These are phyloP conservation scores for Slavum lentiscoides DNA, from an alignment of 2,888 invertebrate species.

Conservation along the genomic window DNA sequence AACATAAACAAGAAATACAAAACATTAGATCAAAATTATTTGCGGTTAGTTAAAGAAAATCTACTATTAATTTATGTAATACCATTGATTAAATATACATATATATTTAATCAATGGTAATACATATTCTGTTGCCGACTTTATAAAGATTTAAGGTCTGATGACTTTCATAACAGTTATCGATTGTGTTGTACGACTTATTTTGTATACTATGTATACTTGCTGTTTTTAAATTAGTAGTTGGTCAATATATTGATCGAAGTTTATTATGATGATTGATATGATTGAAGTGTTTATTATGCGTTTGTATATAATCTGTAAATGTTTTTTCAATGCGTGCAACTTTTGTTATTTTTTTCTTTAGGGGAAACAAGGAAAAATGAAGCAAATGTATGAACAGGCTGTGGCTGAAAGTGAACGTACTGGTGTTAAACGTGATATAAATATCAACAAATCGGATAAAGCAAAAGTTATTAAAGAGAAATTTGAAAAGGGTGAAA, in stretches of 20 bases:
- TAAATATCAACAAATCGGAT: constrained; percentile 64
- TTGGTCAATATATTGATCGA: no score
- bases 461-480: constrained; percentile 73
- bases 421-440: constrained; percentile 63
- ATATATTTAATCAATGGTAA: no score
- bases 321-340: not conserved
- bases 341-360: constrained; percentile 57
- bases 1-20: constrained; percentile 86
- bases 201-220: not conserved
- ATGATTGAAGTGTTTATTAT: no score
- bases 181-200: not conserved
- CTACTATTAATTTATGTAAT: constrained; percentile 7
- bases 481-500: constrained; percentile 78
- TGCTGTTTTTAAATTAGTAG: not conserved
- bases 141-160: not conserved
- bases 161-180: constrained; percentile 12
- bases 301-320: no score
- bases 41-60: constrained; percentile 64
- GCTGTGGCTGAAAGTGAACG: constrained; percentile 81
- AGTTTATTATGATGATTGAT: no score
- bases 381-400: constrained; percentile 90
- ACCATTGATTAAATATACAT: no score
- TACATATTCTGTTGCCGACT: constrained; percentile 17
- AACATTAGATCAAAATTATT: constrained; percentile 82
- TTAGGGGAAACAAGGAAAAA: constrained; percentile 84